phyloP scores from a whole-genome alignment of 1,140 invertebrate genomes.

The Drosophila leontia region DNA sequence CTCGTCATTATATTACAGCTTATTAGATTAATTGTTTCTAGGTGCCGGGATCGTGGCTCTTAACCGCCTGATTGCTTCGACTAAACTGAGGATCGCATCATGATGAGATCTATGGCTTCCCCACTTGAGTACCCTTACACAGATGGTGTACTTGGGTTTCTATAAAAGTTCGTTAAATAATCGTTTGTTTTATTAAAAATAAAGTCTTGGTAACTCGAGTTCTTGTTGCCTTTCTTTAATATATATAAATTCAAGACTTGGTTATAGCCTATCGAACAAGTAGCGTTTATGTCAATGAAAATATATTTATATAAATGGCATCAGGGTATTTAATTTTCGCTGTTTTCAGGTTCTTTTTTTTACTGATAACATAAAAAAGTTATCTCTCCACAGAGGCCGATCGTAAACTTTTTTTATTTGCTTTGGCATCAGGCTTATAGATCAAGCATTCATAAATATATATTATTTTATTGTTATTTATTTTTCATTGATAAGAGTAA shows the following conservation, averaged over 20 bases:
- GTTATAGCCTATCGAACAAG: too few relatives aligned
- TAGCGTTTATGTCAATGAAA: too few relatives aligned
- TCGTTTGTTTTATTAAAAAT: not conserved
- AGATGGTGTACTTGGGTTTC: not conserved
- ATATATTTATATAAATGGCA: not conserved
- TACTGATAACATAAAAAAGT: constrained; percentile 25
- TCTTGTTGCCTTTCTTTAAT: not conserved
- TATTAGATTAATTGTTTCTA: constrained; percentile 18
- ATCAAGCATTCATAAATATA: constrained; percentile 6
- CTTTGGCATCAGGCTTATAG: constrained; percentile 2
- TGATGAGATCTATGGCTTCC: constrained; percentile 39
- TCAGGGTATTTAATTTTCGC: not conserved
- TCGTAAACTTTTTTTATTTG: constrained; percentile 1
- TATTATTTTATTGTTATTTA: constrained; percentile 44
- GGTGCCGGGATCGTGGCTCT: not conserved
- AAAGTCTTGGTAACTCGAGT: not conserved
- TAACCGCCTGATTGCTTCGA: constrained; percentile 12
- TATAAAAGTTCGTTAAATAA: too few relatives aligned
- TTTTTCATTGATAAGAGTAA: constrained; percentile 23
- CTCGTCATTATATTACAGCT: constrained; percentile 39
- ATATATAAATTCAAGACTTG: not conserved
- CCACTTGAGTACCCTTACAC: constrained; percentile 1
- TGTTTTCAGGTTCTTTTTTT: not conserved
- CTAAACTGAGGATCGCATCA: constrained; percentile 33
- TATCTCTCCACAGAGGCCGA: constrained; percentile 3